phyloP scores from a whole-genome alignment of 2,797 vertebrate species.

The Spheniscus humboldti region DNA sequence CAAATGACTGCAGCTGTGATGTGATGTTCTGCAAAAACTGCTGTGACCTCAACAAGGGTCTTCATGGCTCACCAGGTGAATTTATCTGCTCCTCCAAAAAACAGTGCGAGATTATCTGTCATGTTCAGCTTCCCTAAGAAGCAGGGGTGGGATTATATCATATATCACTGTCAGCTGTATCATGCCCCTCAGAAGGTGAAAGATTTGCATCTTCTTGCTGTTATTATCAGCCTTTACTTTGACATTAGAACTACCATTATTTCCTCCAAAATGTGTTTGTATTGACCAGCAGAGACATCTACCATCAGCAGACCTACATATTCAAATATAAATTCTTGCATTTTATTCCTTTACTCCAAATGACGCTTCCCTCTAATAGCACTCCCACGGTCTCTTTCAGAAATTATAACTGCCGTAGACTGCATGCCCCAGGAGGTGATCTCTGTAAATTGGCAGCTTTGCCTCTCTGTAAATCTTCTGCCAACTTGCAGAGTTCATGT shows the following conservation, averaged over 20 bases:
- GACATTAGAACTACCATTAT: background rate
- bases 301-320: background rate
- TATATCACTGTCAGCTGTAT: background rate
- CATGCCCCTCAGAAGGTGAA: background rate
- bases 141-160: background rate
- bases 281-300: background rate
- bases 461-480: slow-evolving; percentile 19
- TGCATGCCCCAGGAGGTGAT: background rate
- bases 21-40: background rate
- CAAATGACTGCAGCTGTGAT: background rate
- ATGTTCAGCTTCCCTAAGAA: background rate
- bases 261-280: background rate
- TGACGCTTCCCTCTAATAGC: background rate
- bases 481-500: background rate
- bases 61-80: background rate
- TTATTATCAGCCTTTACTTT: background rate
- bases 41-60: background rate
- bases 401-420: background rate
- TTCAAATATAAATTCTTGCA: background rate
- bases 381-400: background rate
- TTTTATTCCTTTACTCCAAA: background rate
- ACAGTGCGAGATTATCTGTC: background rate
- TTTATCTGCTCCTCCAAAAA: background rate
- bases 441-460: background rate
- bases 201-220: background rate